phyloP scores from a whole-genome alignment of 2,113 vertebrate species.

The Nestor notabilis region DNA sequence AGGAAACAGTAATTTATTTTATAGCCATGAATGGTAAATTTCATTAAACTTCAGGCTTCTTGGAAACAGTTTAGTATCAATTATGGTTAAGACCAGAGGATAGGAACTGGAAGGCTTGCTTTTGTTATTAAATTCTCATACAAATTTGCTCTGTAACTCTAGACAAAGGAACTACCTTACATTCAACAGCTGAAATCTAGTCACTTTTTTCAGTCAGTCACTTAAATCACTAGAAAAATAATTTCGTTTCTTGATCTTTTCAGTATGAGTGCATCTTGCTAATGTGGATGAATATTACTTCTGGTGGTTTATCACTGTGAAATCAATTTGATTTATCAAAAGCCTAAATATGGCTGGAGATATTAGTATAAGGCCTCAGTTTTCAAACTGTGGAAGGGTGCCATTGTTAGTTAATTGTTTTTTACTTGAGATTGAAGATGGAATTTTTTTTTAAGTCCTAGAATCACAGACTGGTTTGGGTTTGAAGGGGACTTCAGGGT shows the following conservation, averaged over 20 bases:
- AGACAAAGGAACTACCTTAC: background rate
- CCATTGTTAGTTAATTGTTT: background rate
- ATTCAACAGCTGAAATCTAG: background rate
- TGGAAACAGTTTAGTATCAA: background rate
- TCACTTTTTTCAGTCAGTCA: background rate
- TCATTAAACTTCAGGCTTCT: background rate
- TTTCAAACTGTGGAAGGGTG: fast-evolving
- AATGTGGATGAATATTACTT: background rate
- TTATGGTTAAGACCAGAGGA: background rate
- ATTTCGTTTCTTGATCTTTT: background rate
- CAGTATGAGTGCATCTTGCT: background rate
- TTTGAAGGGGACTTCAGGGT: too few species aligned
- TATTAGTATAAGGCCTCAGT: background rate
- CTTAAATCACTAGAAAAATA: background rate
- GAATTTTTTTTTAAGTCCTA: background rate
- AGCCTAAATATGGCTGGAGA: background rate
- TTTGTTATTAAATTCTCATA: background rate
- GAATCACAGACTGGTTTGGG: too few species aligned
- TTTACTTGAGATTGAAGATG: background rate
- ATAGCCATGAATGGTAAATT: background rate
- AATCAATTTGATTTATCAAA: background rate
- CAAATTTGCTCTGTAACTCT: background rate
- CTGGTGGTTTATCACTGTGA: background rate
- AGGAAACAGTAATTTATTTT: background rate
- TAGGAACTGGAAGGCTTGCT: background rate